Base-by-base conservation (phyloP, 2,888 invertebrate species). In the Pyrrhosoma nymphula region DNA sequence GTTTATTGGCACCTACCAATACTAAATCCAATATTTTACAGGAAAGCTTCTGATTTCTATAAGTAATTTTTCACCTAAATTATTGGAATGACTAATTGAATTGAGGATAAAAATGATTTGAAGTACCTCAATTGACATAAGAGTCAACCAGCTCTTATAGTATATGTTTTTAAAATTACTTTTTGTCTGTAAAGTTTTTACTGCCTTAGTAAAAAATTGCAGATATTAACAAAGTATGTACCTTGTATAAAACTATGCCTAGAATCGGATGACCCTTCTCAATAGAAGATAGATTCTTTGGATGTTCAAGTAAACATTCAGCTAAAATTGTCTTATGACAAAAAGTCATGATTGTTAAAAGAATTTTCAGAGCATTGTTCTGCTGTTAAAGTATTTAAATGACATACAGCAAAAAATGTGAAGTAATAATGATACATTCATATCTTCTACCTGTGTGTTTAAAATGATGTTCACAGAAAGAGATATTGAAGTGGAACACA, bases 1-100 rank as follows among this genome's bases (percentile, higher is more conserved):
- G 63, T 93, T 60, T 93, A 69, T 93, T 93, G 93, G 69, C 93
- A 75, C 69, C 69, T 69, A 69, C 93, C 55, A 93, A 93, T 69
- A 69, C 69, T 20, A 93, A 93, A 47, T 47, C 69, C 47, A 47
- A 69, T 47, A 69, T 55, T 93, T 93, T 39, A 39, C 69, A 93
- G 69, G n/a, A 93, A 69, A 69, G 39, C 20, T n/a, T 39, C 63
- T 91, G 91, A 93, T 93, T 93, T 69, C 75, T 60, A 35, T 69
- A 55, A 69, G n/a, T 47, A 39, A 47, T 47, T 69, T 60, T 93
- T 23, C 26, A 93, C 47, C 47, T 35, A 26, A 75, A 75, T 93
- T n/a, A 39, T 75, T 93, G 93, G 39, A 47, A 63, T 47, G 10
- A 26, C n/a, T 93, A 47, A 75, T 47, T n/a, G 39, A 47, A 23